Base-by-base conservation (phyloP, 2,888 invertebrate species). In the Lacanobia oleracea region DNA sequence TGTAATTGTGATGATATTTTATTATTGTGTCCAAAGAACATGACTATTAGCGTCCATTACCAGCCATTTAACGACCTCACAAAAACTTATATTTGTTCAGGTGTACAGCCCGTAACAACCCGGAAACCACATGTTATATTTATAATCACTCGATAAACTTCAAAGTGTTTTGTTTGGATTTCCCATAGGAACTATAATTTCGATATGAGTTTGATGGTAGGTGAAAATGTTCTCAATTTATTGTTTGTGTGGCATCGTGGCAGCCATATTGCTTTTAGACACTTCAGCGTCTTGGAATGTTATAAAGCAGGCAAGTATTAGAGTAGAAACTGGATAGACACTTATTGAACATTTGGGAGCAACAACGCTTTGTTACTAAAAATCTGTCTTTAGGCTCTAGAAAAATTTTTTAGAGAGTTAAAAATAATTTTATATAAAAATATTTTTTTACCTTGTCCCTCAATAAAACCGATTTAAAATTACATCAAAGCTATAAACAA, bases 61-160 rank as follows among this genome's bases (percentile, higher is more conserved):
- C 9, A 16, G 14, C 14, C 27, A 65, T 65, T 65, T 65, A 65
- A 16, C n/a, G 7, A 9, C 1, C 61, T 23, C 48, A 62, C 53
- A 59, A 50, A 51, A 65, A 72, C 56, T 66, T n/a, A 1, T 67
- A 61, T 70, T 56, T 76, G 43, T 62, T 61, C 48, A 65, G 21
- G 57, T 50, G 23, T 51, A 53, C 57, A 61, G 0, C 7, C 27
- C 54, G 18, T 59, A 10, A 50, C 21, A 21, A 51, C 60, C 40
- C 57, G 27, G 23, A 56, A 79, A 53, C 27, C 14, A 37, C 33
- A 68, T 33, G n/a, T 45, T 50, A 63, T 59, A 62, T 75, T 80
- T 65, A 45, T 76, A 66, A 70, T 67, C 59, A 66, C n/a, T 63
- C 59, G 57, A 67, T 81, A 66, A 60, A 66, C 50, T 81, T 79